Evolutionary conservation across 2,113 vertebrate genomes (phyloP).

Genomic region (Rhinoderma darwinii): DNA sequence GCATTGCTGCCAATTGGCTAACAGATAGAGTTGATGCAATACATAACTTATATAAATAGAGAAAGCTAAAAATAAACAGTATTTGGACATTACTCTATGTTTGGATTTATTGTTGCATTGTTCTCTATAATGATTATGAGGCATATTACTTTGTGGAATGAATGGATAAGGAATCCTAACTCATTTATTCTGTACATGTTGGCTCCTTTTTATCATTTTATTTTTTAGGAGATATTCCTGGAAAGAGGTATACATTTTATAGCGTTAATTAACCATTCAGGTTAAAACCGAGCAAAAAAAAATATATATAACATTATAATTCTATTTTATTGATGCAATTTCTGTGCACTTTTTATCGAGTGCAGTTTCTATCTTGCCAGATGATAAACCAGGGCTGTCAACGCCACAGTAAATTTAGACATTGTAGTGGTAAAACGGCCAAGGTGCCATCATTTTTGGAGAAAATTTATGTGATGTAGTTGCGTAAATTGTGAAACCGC

Average conservation of each 20-base stretch:
- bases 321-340: constrained; percentile 44
- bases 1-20: constrained; percentile 13
- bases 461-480: constrained; percentile 33
- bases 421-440: constrained; percentile 22
- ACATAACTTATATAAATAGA: not conserved
- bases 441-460: constrained; percentile 22
- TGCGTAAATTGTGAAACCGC: constrained; percentile 20
- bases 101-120: not conserved
- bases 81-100: not conserved
- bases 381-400: constrained; percentile 37
- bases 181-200: constrained; percentile 27
- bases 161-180: not conserved
- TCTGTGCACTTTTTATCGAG: constrained; percentile 50
- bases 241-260: constrained; percentile 52
- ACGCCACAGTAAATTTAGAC: constrained; percentile 37
- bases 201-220: constrained; percentile 32
- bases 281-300: constrained; percentile 31
- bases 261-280: constrained; percentile 48
- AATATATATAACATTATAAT: constrained; percentile 27
- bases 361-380: constrained; percentile 44
- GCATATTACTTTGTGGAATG: constrained; percentile 5
- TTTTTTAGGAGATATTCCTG: constrained; percentile 50
- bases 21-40: constrained; percentile 20
- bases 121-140: not conserved
- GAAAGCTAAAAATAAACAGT: constrained; percentile 14